Base-by-base conservation (phyloP, 2,797 vertebrate species). In the Chaetophractus vellerosus region DNA sequence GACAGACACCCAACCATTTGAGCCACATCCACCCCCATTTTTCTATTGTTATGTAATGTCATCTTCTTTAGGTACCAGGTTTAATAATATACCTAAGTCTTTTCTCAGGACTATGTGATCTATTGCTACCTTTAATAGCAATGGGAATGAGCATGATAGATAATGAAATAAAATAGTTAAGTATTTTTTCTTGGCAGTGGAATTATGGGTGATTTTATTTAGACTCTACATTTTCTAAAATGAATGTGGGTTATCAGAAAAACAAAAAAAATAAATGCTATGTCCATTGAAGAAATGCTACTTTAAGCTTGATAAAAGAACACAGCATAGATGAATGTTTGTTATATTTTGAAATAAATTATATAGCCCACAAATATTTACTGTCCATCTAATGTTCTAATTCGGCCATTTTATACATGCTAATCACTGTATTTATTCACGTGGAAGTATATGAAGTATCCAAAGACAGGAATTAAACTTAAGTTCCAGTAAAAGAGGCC, bases 401-500 rank as follows among this genome's bases (percentile, higher is more conserved):
- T 90, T 94, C 7, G 91, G 15, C 33, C 18, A 84, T 90, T 92
- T 61, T 69, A 61, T 78, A 61, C n/a, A 90, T 68, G 89, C 26
- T 80, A 88, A 88, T 91, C 45, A 92, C 36, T 79, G 10, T 19
- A 57, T 87, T 94, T 19, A 57, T 87, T 94, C 81, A 69, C 24
- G 93, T 86, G 76, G 14, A 96, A 86, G 63, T 88, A 8, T 93
- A 69, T 89, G 28, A 71, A 76, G 26, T 95, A 79, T 83, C 71
- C 87, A 41, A 96, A 94, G 61, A 85, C 66, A 93, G 4, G 48
- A 96, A 92, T 91, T 88, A 95, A 96, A 94, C 59, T 92, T 95
- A 88, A 90, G 72, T 76, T 93, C 50, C 68, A 81, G 80, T 95
- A 95, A 96, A 97, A 96, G 86, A 95, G 96, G 96, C 55, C 96